Conservation (phyloP, 1,140 invertebrate species). For the Zelostemma sp. region DNA sequence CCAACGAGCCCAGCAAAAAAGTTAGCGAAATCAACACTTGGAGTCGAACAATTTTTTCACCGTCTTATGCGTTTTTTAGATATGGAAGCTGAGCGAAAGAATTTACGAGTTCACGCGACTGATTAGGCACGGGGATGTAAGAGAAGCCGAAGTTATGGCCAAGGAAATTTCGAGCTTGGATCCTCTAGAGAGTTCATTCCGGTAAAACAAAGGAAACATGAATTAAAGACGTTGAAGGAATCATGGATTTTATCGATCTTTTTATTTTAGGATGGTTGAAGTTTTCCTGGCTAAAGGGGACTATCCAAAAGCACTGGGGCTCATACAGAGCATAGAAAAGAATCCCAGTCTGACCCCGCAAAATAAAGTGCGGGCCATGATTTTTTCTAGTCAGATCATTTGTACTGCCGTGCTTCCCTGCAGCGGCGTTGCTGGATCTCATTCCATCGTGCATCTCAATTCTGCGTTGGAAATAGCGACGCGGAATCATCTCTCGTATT, state of each 20-base stretch:
- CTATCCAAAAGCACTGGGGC: constrained; percentile 73
- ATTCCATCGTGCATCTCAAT: constrained; percentile 75
- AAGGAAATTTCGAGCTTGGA: constrained; percentile 80
- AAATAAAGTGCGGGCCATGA: constrained; percentile 76
- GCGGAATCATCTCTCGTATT: constrained; percentile 81
- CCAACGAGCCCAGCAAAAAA: constrained; percentile 72
- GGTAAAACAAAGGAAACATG: constrained; percentile 48
- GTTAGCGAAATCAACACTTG: constrained; percentile 29
- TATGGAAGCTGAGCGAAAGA: constrained; percentile 80
- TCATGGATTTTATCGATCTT: not conserved
- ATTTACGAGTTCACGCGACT: constrained; percentile 73
- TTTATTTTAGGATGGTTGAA: constrained; percentile 74
- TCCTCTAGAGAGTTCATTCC: constrained; percentile 75
- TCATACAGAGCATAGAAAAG: constrained; percentile 73
- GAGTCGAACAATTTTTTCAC: constrained; percentile 8
- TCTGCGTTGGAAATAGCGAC: constrained; percentile 79
- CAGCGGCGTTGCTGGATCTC: constrained; percentile 68
- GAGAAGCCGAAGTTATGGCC: constrained; percentile 81
- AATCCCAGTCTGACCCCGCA: constrained; percentile 71
- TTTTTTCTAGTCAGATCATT: constrained; percentile 80
- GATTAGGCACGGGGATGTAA: constrained; percentile 80
- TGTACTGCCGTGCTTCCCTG: constrained; percentile 71
- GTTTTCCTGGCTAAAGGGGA: constrained; percentile 79
- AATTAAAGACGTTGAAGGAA: too few species aligned
- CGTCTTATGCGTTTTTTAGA: constrained; percentile 57